phyloP scores from a whole-genome alignment of 1,140 invertebrate species.

The Bactericera cockerelli region DNA sequence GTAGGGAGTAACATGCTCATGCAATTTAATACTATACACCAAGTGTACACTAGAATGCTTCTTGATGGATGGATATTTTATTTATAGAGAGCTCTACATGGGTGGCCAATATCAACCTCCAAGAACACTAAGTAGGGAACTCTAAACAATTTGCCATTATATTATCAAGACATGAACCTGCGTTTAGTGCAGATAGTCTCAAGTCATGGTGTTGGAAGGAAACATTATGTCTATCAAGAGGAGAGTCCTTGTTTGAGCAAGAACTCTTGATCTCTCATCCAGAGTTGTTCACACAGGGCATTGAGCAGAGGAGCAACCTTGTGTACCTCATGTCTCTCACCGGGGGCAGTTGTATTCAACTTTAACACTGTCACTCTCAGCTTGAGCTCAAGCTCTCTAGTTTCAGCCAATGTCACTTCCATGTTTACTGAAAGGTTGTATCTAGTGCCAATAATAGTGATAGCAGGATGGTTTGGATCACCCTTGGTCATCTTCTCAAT shows the following conservation, averaged over 20 bases:
- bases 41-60: too few species aligned
- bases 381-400: slow-evolving; percentile 37
- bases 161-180: too few species aligned
- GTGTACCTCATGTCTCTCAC: slow-evolving; percentile 27
- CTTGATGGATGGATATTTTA: too few species aligned
- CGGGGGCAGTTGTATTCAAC: slow-evolving; percentile 30
- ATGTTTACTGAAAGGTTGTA: slow-evolving; percentile 1
- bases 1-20: too few species aligned
- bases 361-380: slow-evolving; percentile 37
- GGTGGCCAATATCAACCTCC: too few species aligned
- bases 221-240: too few species aligned
- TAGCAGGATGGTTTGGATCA: slow-evolving; percentile 32
- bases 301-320: slow-evolving; percentile 36
- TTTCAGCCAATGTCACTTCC: slow-evolving; percentile 32
- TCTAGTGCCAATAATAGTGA: slow-evolving; percentile 38
- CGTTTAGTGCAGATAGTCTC: too few species aligned
- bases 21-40: too few species aligned
- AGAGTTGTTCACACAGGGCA: slow-evolving; percentile 39
- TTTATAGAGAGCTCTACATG: too few species aligned
- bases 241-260: slow-evolving; percentile 29
- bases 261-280: slow-evolving; percentile 35
- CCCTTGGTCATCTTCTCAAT: slow-evolving; percentile 33
- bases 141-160: too few species aligned
- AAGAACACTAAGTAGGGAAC: too few species aligned
- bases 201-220: too few species aligned